These are phyloP conservation scores for Rhizoglyphus robini DNA, from an alignment of 1,140 invertebrate species.

Conservation along the genomic window DNA sequence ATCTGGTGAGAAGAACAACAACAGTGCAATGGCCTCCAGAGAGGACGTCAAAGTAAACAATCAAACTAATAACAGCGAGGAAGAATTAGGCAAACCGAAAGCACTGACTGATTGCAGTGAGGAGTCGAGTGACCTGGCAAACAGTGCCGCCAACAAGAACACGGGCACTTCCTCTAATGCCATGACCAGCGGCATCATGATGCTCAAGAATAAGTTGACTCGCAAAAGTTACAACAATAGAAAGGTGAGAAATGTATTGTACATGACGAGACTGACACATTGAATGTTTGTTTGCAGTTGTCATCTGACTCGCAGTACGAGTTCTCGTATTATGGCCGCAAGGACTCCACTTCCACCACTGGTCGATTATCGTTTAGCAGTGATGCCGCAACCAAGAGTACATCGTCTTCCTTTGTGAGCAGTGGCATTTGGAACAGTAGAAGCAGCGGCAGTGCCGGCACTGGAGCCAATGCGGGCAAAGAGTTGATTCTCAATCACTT, in stretches of 20 bases:
- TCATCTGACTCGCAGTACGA: constrained; percentile 7
- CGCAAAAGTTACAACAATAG: constrained; percentile 3
- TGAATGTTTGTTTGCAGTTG: neutral
- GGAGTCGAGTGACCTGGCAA: neutral
- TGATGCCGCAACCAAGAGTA: constrained; percentile 6
- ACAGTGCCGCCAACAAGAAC: neutral
- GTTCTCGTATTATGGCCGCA: constrained; percentile 1
- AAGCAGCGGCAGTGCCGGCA: neutral
- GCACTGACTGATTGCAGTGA: too few relatives aligned
- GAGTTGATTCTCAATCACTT: neutral
- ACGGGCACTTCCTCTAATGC: neutral
- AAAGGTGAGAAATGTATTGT: neutral
- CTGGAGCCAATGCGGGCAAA: neutral
- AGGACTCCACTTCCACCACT: constrained; percentile 1
- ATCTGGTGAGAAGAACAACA: too few relatives aligned
- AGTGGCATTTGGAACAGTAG: neutral
- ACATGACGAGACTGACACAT: neutral
- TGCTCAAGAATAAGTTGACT: constrained; percentile 2
- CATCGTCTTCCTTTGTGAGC: neutral
- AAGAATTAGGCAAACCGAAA: too few relatives aligned
- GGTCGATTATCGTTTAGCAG: constrained; percentile 6
- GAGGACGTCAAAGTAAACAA: too few relatives aligned
- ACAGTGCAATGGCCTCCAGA: too few relatives aligned
- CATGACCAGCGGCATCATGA: constrained; percentile 9
- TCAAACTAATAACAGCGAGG: too few relatives aligned